Base-by-base conservation (phyloP, 2,888 invertebrate species). In the Lissonota sp. region DNA sequence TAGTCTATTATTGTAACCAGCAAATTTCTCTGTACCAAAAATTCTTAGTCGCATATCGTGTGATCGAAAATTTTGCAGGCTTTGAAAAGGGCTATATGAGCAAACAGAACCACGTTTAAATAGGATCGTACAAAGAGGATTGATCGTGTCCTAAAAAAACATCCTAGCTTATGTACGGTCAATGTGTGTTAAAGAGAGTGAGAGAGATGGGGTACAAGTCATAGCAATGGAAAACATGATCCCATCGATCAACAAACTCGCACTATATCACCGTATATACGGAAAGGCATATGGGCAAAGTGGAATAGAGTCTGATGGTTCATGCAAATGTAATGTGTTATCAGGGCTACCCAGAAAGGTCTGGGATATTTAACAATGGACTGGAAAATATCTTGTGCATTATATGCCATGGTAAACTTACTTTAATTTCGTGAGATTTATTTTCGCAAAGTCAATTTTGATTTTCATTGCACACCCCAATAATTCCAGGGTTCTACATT, bases 311-410 rank as follows among this genome's bases (percentile, higher is more conserved):
- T 60, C 12, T 10, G 49, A 8, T 26, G 42, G 49, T 62, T 66
- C 62, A 73, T 77, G 76, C 69, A 80, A 80, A 51, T 62, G 49
- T 69, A 69, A 80, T 77, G 63, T 26, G 40, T 71, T 76, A 76
- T 80, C 62, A 14, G 57, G 10, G 44, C 16, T 51, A 63, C 46
- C 26, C 60, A 57, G 49, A 55, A 63, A 42, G 57, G 6, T 66
- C 62, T 67, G 37, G 62, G 66, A 71, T 75, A 75, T 60, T 71
- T 53, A 12, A 79, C 37, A 51, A 6, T 5, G 14, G 44, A 44
- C 14, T 1, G 58, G 12, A 62, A 71, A 67, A 66, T 74, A 51
- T 75, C 16, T 46, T n/a, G 10, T 14, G 14, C 42, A 10, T 26
- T 74, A 42, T 42, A 66, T 51, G 57, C 37, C 44, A 12, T 62